Conservation (phyloP, 2,113 vertebrate species). For the Turdus rufiventris region DNA sequence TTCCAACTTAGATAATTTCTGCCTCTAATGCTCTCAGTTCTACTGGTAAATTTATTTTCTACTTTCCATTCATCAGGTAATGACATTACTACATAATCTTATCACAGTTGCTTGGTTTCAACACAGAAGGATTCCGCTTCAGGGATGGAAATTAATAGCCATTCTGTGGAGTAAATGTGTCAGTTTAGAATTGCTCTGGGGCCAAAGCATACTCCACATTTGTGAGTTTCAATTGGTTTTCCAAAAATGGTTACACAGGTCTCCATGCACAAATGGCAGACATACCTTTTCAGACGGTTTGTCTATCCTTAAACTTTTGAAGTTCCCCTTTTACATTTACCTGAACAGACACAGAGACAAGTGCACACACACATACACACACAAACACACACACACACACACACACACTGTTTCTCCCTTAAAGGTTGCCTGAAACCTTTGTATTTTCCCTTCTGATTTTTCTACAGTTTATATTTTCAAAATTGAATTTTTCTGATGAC, state of each 20-base stretch:
- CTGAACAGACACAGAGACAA: background rate
- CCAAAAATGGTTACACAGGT: background rate
- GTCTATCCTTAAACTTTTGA: background rate
- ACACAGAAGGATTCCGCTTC: background rate
- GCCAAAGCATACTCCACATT: background rate
- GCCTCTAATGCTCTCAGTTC: background rate
- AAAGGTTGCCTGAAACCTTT: background rate
- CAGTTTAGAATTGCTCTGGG: background rate
- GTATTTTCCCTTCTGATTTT: background rate
- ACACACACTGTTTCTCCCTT: background rate
- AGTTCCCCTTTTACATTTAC: background rate
- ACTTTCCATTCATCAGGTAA: background rate
- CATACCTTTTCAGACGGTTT: background rate
- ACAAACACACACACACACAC: too few relatives aligned
- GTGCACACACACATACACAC: rapidly evolving
- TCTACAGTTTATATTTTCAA: background rate
- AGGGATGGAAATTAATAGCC: background rate
- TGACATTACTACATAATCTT: background rate
- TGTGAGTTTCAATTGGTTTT: background rate
- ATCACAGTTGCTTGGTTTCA: background rate
- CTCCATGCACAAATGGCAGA: background rate
- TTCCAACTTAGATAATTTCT: background rate
- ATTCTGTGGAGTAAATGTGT: background rate
- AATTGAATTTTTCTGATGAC: background rate
- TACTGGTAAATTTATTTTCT: background rate